A percentile compares a stretch with the other conserved stretches of the same genome.
Conservation (phyloP, 2,888 invertebrate genomes). For the Leistus spinibarbis region DNA sequence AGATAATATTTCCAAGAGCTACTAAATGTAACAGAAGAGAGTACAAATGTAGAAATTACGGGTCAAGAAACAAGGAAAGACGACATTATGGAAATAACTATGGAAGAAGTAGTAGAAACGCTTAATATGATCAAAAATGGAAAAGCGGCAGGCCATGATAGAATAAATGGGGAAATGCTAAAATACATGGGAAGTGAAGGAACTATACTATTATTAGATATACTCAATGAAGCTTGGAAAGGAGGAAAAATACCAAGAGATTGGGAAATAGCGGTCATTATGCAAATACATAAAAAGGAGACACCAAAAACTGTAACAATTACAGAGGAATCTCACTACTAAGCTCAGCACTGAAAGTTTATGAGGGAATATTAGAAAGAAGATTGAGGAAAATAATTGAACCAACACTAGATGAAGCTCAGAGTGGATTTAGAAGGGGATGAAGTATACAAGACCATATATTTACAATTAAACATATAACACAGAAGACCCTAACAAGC, state of each 20-base stretch:
- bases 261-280: conserved; percentile 36
- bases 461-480: not conserved
- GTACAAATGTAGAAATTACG: not conserved
- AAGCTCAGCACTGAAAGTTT: conserved; percentile 22
- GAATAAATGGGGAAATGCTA: not conserved
- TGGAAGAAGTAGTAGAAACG: not conserved
- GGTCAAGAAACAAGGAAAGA: not conserved
- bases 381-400: conserved; percentile 5
- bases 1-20: conserved; percentile 11
- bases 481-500: not conserved
- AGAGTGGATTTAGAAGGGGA: conserved; percentile 22
- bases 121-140: not conserved
- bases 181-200: too few species aligned
- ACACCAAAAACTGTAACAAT: conserved; percentile 14
- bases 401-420: conserved; percentile 20
- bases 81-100: not conserved
- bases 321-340: conserved; percentile 28
- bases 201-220: not conserved
- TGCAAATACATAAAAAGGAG: conserved; percentile 24
- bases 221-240: not conserved
- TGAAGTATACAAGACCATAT: not conserved
- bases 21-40: not conserved
- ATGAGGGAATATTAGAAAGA: conserved; percentile 18
- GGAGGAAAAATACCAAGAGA: conserved; percentile 26
- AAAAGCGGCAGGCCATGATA: conserved; percentile 1